Conservation (phyloP, 2,888 invertebrate genomes). For the Eristalis pertinax region DNA sequence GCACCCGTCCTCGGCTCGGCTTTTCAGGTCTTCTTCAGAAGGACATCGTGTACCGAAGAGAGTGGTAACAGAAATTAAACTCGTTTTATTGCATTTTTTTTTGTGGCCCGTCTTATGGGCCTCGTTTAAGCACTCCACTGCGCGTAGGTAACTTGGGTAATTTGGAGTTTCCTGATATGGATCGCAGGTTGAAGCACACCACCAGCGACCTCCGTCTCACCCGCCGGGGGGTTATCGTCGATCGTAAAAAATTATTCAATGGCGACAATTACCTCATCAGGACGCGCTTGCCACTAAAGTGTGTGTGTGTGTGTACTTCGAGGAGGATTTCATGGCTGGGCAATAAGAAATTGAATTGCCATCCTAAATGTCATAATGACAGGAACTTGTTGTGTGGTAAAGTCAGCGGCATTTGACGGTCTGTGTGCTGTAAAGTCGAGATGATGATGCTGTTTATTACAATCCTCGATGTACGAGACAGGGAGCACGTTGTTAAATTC, state of each 20-base stretch:
- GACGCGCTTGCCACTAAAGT: slow-evolving; percentile 13
- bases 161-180: slow-evolving; percentile 42
- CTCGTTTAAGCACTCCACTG: slow-evolving; percentile 37
- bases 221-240: slow-evolving; percentile 39
- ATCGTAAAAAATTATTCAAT: slow-evolving; percentile 52
- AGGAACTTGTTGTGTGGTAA: slow-evolving; percentile 12
- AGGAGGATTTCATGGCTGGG: background rate
- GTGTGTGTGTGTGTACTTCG: slow-evolving; percentile 8
- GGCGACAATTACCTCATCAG: slow-evolving; percentile 64
- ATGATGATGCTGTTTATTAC: slow-evolving; percentile 47
- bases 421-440: slow-evolving; percentile 21
- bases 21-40: slow-evolving; percentile 16
- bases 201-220: background rate
- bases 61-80: slow-evolving; percentile 5
- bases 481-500: background rate
- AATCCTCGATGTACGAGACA: background rate
- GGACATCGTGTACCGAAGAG: background rate
- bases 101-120: background rate
- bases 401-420: slow-evolving; percentile 32
- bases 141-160: slow-evolving; percentile 35
- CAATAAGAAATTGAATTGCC: slow-evolving; percentile 35
- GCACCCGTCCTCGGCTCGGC: background rate
- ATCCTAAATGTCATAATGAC: slow-evolving; percentile 13
- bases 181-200: slow-evolving; percentile 34
- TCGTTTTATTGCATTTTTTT: slow-evolving; percentile 46